These are phyloP conservation scores for Datnioides undecimradiatus DNA, from an alignment of 2,113 vertebrate species.

Conservation along the genomic window DNA sequence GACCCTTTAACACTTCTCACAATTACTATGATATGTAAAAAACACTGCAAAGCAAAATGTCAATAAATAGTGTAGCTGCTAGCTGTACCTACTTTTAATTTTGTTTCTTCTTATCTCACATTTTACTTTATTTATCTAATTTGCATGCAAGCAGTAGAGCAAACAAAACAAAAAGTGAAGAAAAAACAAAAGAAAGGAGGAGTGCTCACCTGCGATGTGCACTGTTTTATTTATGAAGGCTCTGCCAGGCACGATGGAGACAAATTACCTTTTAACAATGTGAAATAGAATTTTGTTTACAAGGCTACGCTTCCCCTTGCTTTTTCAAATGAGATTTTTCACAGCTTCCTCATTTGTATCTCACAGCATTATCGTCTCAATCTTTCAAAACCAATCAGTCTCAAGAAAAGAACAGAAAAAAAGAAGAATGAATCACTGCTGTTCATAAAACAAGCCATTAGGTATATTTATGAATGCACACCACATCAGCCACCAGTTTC, in stretches of 20 bases:
- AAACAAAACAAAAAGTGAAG: slow-evolving; percentile 53
- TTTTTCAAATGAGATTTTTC: slow-evolving; percentile 86
- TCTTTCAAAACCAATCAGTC: slow-evolving; percentile 83
- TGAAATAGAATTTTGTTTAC: slow-evolving; percentile 89
- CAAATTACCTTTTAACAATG: slow-evolving; percentile 88
- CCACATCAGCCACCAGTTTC: slow-evolving; percentile 32
- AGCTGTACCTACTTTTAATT: slow-evolving; percentile 27
- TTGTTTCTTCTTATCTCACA: slow-evolving; percentile 41
- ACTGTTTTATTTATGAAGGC: slow-evolving; percentile 86
- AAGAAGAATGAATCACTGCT: slow-evolving; percentile 61
- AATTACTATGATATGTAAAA: slow-evolving; percentile 1
- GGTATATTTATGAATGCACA: slow-evolving; percentile 73
- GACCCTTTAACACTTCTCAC: background rate
- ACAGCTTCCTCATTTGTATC: slow-evolving; percentile 82
- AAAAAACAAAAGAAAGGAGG: slow-evolving; percentile 40
- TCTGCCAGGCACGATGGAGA: slow-evolving; percentile 81
- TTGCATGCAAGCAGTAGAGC: slow-evolving; percentile 62
- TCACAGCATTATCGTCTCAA: slow-evolving; percentile 82
- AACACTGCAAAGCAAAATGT: slow-evolving; percentile 24
- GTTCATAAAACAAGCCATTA: slow-evolving; percentile 80
- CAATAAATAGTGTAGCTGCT: background rate
- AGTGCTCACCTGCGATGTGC: slow-evolving; percentile 79
- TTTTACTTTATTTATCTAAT: slow-evolving; percentile 57
- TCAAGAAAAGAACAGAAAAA: slow-evolving; percentile 64
- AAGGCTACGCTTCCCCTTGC: slow-evolving; percentile 78